Base-by-base conservation (phyloP, 2,888 invertebrate genomes). In the Prenolepis imparis region DNA sequence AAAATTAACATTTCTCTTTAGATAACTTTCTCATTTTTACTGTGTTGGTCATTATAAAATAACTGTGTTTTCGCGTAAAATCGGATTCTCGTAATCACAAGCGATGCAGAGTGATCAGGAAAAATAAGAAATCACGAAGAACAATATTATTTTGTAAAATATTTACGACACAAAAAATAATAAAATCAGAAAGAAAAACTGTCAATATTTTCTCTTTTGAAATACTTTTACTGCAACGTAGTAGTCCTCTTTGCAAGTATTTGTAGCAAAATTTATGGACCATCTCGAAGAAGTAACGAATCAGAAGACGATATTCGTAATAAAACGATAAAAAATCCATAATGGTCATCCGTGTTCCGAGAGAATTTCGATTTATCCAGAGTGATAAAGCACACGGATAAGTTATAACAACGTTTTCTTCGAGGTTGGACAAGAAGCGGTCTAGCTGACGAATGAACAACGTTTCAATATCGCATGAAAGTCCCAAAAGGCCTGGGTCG, bases 401-500 rank as follows among this genome's bases (percentile, higher is more conserved):
- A 52, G 61, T 21, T 28, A 32, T 39, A 74, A 64, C 48, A 66
- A 63, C 15, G 41, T 81, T 81, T 61, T 77, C 63, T 32, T 21
- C 36, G 64, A 48, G 28, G 28, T 83, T 63, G 63, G 57, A 48
- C 52, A 55, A 41, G 64, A 63, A 66, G 57, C 41, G 61, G 12
- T 48, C 21, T 48, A 24, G 39, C 39, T 63, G 77, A 83, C 48
- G 63, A 77, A 77, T 77, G 77, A 77, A 70, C 68, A 77, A 68
- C 39, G 82, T 63, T 77, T 68, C 82, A 67, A 52, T 61, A 41
- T 67, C 61, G n/a, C 21, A 12, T 21, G 48, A 41, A 59, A 74
- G 28, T 64, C 80, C 64, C 70, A 74, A 36, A 74, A 80, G 85
- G 28, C 57, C 61, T 21, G 59, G 74, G 41, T 36, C n/a, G n/a